These are phyloP conservation scores for Zootoca vivipara DNA, from an alignment of 2,113 vertebrate species.

Conservation along the genomic window DNA sequence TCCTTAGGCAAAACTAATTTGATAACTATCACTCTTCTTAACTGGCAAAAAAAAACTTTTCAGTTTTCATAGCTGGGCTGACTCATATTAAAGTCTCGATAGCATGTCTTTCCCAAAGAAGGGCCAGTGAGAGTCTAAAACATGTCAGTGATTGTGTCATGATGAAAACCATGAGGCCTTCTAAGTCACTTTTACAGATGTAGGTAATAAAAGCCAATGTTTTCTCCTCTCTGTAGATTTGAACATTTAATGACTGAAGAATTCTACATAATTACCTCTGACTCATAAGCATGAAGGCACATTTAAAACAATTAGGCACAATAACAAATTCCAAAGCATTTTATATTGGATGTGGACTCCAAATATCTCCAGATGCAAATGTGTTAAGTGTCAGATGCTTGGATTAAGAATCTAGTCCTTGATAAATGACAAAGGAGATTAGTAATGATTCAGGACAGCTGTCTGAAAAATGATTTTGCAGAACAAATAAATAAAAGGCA, in stretches of 20 bases:
- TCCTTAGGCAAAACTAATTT: slow-evolving; percentile 31
- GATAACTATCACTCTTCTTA: slow-evolving; percentile 13
- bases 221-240: neutral
- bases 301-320: slow-evolving; percentile 29
- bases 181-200: neutral
- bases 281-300: slow-evolving; percentile 34
- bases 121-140: neutral
- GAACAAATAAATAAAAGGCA: neutral
- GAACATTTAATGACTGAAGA: slow-evolving; percentile 7
- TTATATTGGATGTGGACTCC: slow-evolving; percentile 1
- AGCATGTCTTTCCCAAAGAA: neutral
- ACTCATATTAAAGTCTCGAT: slow-evolving; percentile 27
- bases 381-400: slow-evolving; percentile 12
- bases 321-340: slow-evolving; percentile 25
- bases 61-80: slow-evolving; percentile 36
- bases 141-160: slow-evolving; percentile 6
- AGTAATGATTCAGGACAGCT: neutral
- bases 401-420: slow-evolving; percentile 9
- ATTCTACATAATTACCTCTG: slow-evolving; percentile 31
- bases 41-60: slow-evolving; percentile 31
- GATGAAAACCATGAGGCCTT: neutral
- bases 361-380: slow-evolving; percentile 22
- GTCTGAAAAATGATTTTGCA: neutral
- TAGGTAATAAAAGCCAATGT: slow-evolving; percentile 8
- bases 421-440: neutral